Evolutionary conservation across 1,140 invertebrate genomes (phyloP).

Genomic region (Monochamus saltuarius): DNA sequence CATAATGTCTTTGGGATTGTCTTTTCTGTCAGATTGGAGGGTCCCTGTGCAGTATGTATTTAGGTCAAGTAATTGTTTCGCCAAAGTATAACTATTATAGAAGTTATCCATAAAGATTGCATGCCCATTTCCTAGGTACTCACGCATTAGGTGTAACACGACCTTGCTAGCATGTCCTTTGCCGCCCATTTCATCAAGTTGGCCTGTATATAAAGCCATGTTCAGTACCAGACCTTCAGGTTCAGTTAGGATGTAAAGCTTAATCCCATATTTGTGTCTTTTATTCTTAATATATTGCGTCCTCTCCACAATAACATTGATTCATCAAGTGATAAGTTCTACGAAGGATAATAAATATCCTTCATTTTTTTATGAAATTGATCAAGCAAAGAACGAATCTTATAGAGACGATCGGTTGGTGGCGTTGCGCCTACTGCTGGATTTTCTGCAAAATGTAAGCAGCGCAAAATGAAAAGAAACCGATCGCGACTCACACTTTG

Average conservation of each 20-base stretch:
- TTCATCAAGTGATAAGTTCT: conserved; percentile 48
- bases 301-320: conserved; percentile 50
- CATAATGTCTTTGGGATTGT: conserved; percentile 30
- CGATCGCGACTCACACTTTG: conserved; percentile 12
- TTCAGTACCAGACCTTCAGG: conserved; percentile 41
- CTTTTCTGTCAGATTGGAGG: conserved; percentile 43
- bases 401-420: background rate
- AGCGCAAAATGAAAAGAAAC: conserved; percentile 13
- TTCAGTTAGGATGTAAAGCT: too few species aligned
- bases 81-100: conserved; percentile 49
- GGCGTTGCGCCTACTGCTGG: too few species aligned
- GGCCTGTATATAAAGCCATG: conserved; percentile 34
- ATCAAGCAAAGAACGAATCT: conserved; percentile 3
- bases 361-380: conserved; percentile 38
- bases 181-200: conserved; percentile 15
- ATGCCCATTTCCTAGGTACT: conserved; percentile 41
- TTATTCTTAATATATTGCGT: too few species aligned
- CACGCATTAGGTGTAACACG: conserved; percentile 12
- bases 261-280: too few species aligned
- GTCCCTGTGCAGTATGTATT: conserved; percentile 46
- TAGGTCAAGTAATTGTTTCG: conserved; percentile 38
- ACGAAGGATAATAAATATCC: conserved; percentile 38
- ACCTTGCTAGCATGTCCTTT: conserved; percentile 16
- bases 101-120: conserved; percentile 52
- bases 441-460: conserved; percentile 51